These are phyloP conservation scores for Keiferia lycopersicella DNA, from an alignment of 2,888 invertebrate species.

Conservation along the genomic window DNA sequence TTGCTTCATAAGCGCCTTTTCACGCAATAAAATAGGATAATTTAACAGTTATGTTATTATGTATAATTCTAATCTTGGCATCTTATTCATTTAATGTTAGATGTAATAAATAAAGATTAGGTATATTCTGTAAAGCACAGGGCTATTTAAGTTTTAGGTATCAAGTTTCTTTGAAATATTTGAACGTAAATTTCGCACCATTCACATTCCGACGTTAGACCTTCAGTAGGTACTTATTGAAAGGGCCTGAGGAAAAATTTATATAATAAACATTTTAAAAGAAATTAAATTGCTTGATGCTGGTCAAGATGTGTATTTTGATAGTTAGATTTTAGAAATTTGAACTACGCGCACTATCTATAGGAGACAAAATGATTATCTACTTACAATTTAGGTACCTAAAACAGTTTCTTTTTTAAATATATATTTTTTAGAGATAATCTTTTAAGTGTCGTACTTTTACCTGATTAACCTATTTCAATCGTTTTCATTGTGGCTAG, in stretches of 20 bases:
- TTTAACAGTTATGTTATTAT: not conserved
- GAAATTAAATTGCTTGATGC: not conserved
- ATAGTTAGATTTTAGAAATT: not conserved
- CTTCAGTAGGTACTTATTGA: constrained; percentile 13
- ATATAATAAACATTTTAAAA: not conserved
- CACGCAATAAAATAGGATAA: not conserved
- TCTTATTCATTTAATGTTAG: constrained; percentile 2
- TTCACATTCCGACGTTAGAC: constrained; percentile 17
- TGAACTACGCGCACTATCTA: too few species aligned
- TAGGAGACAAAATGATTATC: too few species aligned
- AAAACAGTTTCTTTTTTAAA: too few species aligned
- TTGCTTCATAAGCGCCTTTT: not conserved
- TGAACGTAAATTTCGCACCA: constrained; percentile 20
- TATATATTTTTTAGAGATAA: too few species aligned
- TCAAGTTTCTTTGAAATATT: constrained; percentile 21
- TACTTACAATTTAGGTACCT: too few species aligned
- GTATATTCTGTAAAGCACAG: not conserved
- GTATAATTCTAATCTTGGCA: constrained; percentile 13
- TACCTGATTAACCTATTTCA: too few species aligned
- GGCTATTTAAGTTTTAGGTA: constrained; percentile 1
- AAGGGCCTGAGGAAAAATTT: not conserved
- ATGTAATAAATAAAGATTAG: constrained; percentile 7
- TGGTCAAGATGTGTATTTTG: not conserved
- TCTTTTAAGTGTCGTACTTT: too few species aligned
- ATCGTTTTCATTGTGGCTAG: too few species aligned